Base-by-base conservation (phyloP, 2,113 vertebrate genomes). In the Cyanocitta stelleri region DNA sequence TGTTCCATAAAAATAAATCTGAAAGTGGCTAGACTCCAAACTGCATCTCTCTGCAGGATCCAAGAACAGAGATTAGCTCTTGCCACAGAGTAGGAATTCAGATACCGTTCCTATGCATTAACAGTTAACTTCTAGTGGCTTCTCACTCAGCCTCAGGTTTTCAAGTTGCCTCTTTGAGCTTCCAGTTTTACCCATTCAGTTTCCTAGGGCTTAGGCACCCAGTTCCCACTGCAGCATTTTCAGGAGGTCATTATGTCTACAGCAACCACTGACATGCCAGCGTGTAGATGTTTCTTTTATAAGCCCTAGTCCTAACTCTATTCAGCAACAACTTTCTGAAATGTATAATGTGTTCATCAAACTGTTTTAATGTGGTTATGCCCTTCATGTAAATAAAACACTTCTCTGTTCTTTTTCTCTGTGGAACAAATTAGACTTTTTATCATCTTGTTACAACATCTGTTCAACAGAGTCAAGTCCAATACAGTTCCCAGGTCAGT, bases 391-490 rank as follows among this genome's bases (percentile, higher is more conserved):
- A 95, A 96, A 96, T 83, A 87, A 90, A 97, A 87, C 46, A 69
- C 23, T 85, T 94, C 61, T 39, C 51, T 89, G n/a, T 85, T 95
- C 33, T 69, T 89, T 91, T 79, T 27, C 52, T 83, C 85, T 80
- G 22, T 14, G 43, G 62, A 89, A 89, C 51, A 89, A 87, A 93
- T 90, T 51, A 72, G 85, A 82, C 67, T 87, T 85, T 94, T 94
- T 73, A 76, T 89, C 85, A 94, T 94, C 63, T 76, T 51, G 84
- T 88, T 93, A 91, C 20, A 93, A 93, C 91, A 97, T 88, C 94
- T 96, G 94, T 88, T 96, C 82, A 93, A 46, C 55, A 77, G 44
- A 92, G 85, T 76, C 37, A 83, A 91, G 55, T 83, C 46, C 89
- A 91, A 89, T 33, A 79, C 29, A 83, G 67, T 69, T 94, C 82